Evolutionary conservation across 1,140 invertebrate species (phyloP).

Genomic region (Aphis gossypii): DNA sequence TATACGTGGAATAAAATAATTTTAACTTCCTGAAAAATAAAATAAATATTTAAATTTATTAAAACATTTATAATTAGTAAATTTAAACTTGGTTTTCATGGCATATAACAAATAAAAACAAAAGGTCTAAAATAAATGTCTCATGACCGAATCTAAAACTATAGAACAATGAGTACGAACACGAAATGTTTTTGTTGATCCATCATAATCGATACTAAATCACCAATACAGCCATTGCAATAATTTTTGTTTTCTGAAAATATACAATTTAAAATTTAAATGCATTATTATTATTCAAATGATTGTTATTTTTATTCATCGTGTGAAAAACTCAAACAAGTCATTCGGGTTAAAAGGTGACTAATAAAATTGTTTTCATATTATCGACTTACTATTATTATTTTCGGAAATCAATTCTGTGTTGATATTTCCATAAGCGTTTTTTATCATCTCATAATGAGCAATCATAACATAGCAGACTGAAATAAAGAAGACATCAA

Average conservation of each 20-base stretch:
- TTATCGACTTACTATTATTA: background rate
- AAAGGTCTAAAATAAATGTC: background rate
- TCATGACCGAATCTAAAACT: background rate
- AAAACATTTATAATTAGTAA: too few species aligned
- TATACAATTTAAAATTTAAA: too few species aligned
- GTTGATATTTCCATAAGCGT: background rate
- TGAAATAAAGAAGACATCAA: background rate
- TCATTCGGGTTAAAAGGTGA: background rate
- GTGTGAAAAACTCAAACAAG: background rate
- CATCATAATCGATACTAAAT: background rate
- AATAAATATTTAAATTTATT: background rate
- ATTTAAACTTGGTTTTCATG: background rate
- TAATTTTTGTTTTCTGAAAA: background rate
- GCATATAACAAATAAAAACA: background rate
- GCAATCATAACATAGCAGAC: background rate
- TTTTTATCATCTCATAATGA: background rate
- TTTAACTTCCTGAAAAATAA: background rate
- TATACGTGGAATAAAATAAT: background rate
- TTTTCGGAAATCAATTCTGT: background rate
- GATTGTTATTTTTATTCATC: background rate
- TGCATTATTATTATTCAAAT: background rate
- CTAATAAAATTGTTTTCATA: background rate
- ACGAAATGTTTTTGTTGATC: background rate
- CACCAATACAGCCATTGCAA: background rate
- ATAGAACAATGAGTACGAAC: background rate